Evolutionary conservation across 2,113 vertebrate species (phyloP).

Genomic region (Aldabrachelys gigantea): DNA sequence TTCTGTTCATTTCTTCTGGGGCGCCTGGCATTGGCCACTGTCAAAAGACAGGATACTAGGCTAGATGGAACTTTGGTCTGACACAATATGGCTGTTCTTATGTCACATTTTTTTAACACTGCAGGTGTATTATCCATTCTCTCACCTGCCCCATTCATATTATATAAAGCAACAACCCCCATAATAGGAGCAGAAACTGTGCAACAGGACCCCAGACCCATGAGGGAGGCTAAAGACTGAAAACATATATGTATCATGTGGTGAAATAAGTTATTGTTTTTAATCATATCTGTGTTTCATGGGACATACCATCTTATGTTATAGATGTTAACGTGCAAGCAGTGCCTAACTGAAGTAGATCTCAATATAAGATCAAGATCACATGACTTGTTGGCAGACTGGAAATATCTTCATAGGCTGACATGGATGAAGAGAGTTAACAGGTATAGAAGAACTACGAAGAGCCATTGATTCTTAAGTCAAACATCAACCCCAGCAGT

Average conservation of each 20-base stretch:
- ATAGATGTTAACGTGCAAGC: slow-evolving; percentile 26
- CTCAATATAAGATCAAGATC: slow-evolving; percentile 42
- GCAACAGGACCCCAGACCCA: not conserved
- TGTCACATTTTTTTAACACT: slow-evolving; percentile 42
- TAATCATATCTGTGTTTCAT: not conserved
- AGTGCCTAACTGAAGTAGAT: slow-evolving; percentile 44
- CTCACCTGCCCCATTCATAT: slow-evolving; percentile 17
- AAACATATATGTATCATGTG: not conserved
- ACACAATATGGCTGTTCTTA: too few species aligned
- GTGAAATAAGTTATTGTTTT: slow-evolving; percentile 16
- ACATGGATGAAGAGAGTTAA: not conserved
- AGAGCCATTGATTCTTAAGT: not conserved
- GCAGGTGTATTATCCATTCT: slow-evolving; percentile 34
- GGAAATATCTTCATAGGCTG: slow-evolving; percentile 59
- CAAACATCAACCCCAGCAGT: not conserved
- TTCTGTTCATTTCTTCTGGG: too few species aligned
- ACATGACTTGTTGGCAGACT: not conserved
- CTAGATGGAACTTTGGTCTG: too few species aligned
- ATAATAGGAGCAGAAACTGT: not conserved
- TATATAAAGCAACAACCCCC: slow-evolving; percentile 5
- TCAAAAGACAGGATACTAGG: too few species aligned
- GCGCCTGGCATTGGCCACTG: too few species aligned
- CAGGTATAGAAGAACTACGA: not conserved
- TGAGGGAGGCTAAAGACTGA: not conserved
- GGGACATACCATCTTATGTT: not conserved